Percentiles rank a stretch among this genome's conserved stretches.
These are phyloP conservation scores for Sebastolobus alascanus DNA, from an alignment of 2,797 vertebrate genomes.

Conservation along the genomic window DNA sequence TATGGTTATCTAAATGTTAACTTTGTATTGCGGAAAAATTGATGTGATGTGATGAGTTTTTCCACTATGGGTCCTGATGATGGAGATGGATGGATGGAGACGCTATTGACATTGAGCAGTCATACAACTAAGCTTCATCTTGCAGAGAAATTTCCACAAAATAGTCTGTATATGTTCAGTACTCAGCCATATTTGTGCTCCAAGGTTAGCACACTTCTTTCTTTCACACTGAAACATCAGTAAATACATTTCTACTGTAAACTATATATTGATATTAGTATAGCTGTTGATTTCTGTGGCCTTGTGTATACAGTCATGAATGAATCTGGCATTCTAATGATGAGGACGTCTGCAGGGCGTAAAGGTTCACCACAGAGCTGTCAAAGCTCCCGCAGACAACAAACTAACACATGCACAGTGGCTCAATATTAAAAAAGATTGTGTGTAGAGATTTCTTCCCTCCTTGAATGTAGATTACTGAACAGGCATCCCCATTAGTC, in stretches of 20 bases:
- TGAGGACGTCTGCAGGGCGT: conserved; percentile 1
- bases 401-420: conserved; percentile 2
- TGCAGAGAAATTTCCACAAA: background rate
- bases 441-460: background rate
- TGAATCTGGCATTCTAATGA: conserved; percentile 3
- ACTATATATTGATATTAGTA: background rate
- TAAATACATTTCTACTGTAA: background rate
- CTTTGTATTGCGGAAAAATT: background rate
- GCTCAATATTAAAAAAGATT: background rate
- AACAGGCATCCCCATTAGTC: conserved; percentile 8
- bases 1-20: too few relatives aligned
- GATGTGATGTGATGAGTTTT: background rate
- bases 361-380: conserved; percentile 1
- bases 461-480: background rate
- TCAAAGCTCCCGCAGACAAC: background rate
- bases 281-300: background rate
- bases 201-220: background rate
- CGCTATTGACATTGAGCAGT: background rate
- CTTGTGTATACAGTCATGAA: background rate
- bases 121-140: background rate
- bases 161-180: background rate
- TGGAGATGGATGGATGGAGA: background rate
- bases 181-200: background rate
- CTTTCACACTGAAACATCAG: background rate
- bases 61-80: background rate